Conservation (phyloP, 2,113 vertebrate species). For the Pionites leucogaster region DNA sequence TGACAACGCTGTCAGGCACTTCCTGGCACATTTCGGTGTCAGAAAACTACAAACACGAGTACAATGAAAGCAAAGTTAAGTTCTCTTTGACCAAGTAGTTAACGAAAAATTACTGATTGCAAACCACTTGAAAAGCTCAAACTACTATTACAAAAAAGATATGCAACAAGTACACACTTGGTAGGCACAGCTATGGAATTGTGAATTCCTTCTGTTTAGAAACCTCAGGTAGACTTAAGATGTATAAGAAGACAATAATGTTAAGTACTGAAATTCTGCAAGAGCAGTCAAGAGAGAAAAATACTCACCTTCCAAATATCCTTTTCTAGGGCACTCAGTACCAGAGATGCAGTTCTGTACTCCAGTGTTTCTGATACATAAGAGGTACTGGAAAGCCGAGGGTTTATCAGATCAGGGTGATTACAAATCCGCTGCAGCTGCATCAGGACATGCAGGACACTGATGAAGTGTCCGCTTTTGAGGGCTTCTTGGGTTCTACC, state of each 20-base stretch:
- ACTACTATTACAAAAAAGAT: background rate
- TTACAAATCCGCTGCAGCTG: constrained; percentile 91
- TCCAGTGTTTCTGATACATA: constrained; percentile 80
- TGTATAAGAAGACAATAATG: background rate
- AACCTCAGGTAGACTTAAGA: background rate
- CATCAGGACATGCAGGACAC: constrained; percentile 91
- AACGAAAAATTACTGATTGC: background rate
- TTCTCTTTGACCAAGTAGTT: background rate
- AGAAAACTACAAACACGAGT: background rate
- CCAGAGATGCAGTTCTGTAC: constrained; percentile 82
- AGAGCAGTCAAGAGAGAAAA: background rate
- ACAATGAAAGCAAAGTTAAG: background rate
- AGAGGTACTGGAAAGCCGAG: constrained; percentile 78
- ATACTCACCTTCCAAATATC: constrained; percentile 81
- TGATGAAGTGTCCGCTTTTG: constrained; percentile 92
- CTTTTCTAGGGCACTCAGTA: constrained; percentile 79
- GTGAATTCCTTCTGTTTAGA: background rate
- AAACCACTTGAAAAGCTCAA: background rate
- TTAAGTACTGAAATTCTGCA: background rate
- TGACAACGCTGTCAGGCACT: background rate
- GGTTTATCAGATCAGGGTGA: constrained; percentile 88
- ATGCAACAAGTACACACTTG: background rate
- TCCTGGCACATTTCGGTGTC: background rate
- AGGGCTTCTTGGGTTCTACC: constrained; percentile 88
- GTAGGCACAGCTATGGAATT: background rate